Evolutionary conservation across 53 echinoderm and acorn worm species (phyloP).

Genomic region (Mesocentrotus franciscanus): DNA sequence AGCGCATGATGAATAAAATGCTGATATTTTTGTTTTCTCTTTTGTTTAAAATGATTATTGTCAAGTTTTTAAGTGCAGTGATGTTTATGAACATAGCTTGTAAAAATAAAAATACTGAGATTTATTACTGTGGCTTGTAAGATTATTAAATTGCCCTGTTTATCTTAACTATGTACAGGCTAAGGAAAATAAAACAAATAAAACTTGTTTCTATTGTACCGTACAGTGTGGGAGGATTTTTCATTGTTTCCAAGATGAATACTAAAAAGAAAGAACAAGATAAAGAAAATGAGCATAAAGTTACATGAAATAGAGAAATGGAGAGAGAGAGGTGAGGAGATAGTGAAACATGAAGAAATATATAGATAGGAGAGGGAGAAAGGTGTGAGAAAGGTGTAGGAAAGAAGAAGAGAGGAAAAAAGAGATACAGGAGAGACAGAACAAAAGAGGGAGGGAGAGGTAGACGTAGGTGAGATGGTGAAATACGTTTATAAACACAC

Average conservation of each 20-base stretch:
- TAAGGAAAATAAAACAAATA: conserved; percentile 39
- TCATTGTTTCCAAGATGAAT: neutral
- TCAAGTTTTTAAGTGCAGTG: conserved; percentile 56
- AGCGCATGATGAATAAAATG: neutral
- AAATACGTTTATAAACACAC: too few relatives aligned
- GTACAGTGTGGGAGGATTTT: too few relatives aligned
- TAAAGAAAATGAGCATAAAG: neutral
- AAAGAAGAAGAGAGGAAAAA: neutral
- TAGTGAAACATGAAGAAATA: neutral
- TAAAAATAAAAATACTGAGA: conserved; percentile 37
- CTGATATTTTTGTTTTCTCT: conserved; percentile 21
- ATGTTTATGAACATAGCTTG: conserved; percentile 49
- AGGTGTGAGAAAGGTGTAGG: neutral
- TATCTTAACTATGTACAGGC: conserved; percentile 57
- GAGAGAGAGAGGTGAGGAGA: neutral
- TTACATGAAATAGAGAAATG: neutral
- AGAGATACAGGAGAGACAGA: neutral
- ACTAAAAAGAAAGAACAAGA: neutral
- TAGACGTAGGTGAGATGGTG: neutral
- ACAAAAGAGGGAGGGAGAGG: neutral
- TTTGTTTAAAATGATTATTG: neutral
- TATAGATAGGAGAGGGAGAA: neutral
- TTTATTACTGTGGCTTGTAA: conserved; percentile 56
- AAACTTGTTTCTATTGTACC: conserved; percentile 63
- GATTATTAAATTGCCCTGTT: conserved; percentile 58